Percentiles rank a stretch among this genome's conserved stretches.
Evolutionary conservation across 2,113 vertebrate genomes (phyloP).

Genomic region (Eurypyga helias): DNA sequence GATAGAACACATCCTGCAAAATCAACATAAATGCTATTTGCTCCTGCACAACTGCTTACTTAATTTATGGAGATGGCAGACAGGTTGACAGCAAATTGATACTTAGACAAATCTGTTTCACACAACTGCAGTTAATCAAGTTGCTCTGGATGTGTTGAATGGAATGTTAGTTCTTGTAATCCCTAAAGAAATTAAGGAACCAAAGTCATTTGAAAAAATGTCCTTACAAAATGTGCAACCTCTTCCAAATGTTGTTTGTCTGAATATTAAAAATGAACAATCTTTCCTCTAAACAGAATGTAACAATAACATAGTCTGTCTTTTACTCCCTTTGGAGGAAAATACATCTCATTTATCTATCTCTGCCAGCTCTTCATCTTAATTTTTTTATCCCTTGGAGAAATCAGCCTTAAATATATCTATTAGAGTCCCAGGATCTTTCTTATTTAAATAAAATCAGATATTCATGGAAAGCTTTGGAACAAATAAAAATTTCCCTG

Average conservation of each 20-base stretch:
- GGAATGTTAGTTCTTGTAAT: neutral
- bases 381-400: slow-evolving; percentile 49
- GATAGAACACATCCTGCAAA: slow-evolving; percentile 28
- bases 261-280: slow-evolving; percentile 51
- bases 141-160: slow-evolving; percentile 37
- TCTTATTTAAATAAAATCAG: neutral
- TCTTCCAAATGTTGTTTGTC: slow-evolving; percentile 57
- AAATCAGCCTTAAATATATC: slow-evolving; percentile 37
- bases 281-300: slow-evolving; percentile 19
- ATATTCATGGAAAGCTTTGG: neutral
- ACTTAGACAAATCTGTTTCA: slow-evolving; percentile 54
- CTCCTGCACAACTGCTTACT: slow-evolving; percentile 43
- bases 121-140: slow-evolving; percentile 49
- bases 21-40: neutral
- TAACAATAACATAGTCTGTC: neutral
- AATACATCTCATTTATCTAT: slow-evolving; percentile 21
- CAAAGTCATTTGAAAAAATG: slow-evolving; percentile 54
- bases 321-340: slow-evolving; percentile 24
- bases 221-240: slow-evolving; percentile 2
- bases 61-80: slow-evolving; percentile 61
- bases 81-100: slow-evolving; percentile 68
- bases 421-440: neutral
- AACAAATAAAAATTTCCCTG: neutral
- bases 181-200: slow-evolving; percentile 62
- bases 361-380: slow-evolving; percentile 9